A percentile compares a stretch with the other conserved stretches of the same genome.
phyloP scores from a whole-genome alignment of 2,797 vertebrate species.

The Macropodus opercularis region DNA sequence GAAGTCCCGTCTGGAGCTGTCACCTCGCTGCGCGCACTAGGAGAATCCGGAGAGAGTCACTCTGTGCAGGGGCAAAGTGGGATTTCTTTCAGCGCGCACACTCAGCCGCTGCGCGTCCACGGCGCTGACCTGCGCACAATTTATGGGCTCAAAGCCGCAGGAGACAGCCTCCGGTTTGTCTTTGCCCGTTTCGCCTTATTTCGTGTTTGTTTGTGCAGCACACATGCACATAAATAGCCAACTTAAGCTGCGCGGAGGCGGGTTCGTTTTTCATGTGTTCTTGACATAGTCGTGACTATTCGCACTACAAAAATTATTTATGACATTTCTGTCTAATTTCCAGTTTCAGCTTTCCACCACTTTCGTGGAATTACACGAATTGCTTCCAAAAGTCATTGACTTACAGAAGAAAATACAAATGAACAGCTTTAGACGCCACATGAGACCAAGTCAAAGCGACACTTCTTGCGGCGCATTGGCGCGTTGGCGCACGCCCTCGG shows the following conservation, averaged over 20 bases:
- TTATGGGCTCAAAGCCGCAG: constrained; percentile 74
- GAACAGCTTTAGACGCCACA: too few species aligned
- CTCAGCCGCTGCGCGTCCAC: constrained; percentile 33
- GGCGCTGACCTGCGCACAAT: constrained; percentile 70
- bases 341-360: too few species aligned
- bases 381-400: too few species aligned
- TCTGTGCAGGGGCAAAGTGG: too few species aligned
- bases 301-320: constrained; percentile 38
- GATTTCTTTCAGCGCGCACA: too few species aligned
- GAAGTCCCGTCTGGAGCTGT: constrained; percentile 66
- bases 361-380: too few species aligned
- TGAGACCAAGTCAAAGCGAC: not conserved
- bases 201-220: constrained; percentile 78
- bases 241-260: constrained; percentile 63
- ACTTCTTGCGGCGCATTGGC: constrained; percentile 46
- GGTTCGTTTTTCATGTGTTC: constrained; percentile 61
- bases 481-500: constrained; percentile 70
- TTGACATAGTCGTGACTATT: constrained; percentile 73
- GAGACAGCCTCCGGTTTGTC: constrained; percentile 79
- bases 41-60: constrained; percentile 6
- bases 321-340: too few species aligned
- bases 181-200: constrained; percentile 71
- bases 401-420: too few species aligned
- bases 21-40: constrained; percentile 60
- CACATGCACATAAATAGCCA: constrained; percentile 73